Conservation (phyloP, 2,888 invertebrate species). For the Chloromyia formosa region DNA sequence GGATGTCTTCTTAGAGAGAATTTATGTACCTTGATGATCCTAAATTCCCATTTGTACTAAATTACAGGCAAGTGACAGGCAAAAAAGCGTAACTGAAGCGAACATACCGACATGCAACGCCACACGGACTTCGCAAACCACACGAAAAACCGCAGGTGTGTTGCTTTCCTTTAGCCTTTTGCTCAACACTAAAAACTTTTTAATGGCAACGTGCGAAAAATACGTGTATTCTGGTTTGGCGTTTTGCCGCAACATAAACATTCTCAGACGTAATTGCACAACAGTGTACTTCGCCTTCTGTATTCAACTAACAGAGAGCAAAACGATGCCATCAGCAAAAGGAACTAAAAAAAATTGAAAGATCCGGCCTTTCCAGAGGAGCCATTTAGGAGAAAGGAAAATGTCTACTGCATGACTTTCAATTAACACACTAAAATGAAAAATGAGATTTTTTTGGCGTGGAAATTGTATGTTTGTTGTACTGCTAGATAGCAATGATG, state of each 20-base stretch:
- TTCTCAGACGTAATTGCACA: neutral
- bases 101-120: neutral
- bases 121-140: neutral
- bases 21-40: slow-evolving; percentile 21
- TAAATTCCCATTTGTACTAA: slow-evolving; percentile 32
- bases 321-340: neutral
- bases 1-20: slow-evolving; percentile 4
- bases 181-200: slow-evolving; percentile 25
- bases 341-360: neutral
- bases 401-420: slow-evolving; percentile 24
- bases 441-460: neutral
- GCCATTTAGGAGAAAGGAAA: neutral
- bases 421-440: slow-evolving; percentile 5
- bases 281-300: neutral
- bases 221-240: neutral
- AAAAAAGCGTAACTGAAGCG: slow-evolving; percentile 17
- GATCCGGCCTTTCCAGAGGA: neutral
- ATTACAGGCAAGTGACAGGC: slow-evolving; percentile 40
- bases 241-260: slow-evolving; percentile 15
- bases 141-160: slow-evolving; percentile 21
- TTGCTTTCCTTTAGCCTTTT: slow-evolving; percentile 21
- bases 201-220: slow-evolving; percentile 4
- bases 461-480: no score
- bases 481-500: no score
- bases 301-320: neutral